A percentile compares a stretch with the other conserved stretches of the same genome.
Evolutionary conservation across 2,113 vertebrate species (phyloP).

Genomic region (Gadus chalcogrammus): DNA sequence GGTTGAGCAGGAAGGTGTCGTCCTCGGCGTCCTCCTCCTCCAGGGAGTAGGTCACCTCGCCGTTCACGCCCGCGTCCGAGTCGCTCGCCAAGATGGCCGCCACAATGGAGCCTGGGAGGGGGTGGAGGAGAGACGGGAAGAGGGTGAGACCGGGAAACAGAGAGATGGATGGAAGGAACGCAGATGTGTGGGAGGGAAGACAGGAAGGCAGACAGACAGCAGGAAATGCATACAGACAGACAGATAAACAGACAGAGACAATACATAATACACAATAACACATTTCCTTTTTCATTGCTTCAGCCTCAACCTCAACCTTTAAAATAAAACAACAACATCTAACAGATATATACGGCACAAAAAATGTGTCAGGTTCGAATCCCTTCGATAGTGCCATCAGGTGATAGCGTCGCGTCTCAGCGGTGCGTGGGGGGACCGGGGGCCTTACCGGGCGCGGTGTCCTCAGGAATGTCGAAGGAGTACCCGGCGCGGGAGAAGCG

Average conservation of each 20-base stretch:
- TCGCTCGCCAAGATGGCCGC: conserved; percentile 92
- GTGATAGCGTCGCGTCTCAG: neutral
- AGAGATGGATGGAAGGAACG: conserved; percentile 4
- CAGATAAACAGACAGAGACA: conserved; percentile 23
- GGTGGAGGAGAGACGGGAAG: neutral
- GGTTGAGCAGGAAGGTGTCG: conserved; percentile 87
- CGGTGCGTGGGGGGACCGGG: neutral
- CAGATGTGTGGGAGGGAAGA: neutral
- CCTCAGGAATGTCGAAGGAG: conserved; percentile 91
- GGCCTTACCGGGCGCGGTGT: conserved; percentile 82
- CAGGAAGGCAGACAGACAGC: too few species aligned
- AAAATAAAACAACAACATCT: too few species aligned
- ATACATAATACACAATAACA: too few species aligned
- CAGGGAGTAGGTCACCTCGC: conserved; percentile 91
- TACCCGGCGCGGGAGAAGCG: conserved; percentile 87
- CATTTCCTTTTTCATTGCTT: too few species aligned
- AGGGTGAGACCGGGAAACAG: neutral
- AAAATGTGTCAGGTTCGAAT: too few species aligned
- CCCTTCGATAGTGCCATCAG: neutral
- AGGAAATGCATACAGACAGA: conserved; percentile 11
- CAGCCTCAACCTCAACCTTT: too few species aligned
- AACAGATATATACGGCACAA: too few species aligned
- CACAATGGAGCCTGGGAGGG: conserved; percentile 85
- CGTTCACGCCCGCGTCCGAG: conserved; percentile 86
- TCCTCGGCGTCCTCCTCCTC: conserved; percentile 88